Conservation (phyloP, 2,888 invertebrate species). For the Drosophila aldrichi region DNA sequence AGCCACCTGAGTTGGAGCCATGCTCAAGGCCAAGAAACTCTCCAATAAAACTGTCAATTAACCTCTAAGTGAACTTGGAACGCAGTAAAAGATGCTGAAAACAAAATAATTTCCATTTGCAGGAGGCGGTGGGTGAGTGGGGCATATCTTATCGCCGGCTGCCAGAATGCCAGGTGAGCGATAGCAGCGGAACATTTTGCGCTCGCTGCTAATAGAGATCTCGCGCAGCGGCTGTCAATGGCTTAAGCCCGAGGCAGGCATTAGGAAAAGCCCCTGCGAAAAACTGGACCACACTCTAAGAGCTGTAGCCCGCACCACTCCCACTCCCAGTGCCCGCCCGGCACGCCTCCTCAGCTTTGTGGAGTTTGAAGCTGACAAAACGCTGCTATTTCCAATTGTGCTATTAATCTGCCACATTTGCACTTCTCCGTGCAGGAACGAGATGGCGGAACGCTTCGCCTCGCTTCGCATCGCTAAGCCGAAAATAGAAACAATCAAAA, state of each 20-base stretch:
- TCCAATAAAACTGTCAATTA: conserved; percentile 82
- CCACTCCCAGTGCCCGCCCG: neutral
- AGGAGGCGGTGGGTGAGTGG: conserved; percentile 3
- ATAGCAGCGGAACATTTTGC: conserved; percentile 46
- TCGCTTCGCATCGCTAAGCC: conserved; percentile 55
- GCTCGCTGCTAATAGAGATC: conserved; percentile 74
- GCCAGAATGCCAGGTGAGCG: conserved; percentile 66
- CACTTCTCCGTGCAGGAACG: conserved; percentile 66
- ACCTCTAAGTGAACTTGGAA: conserved; percentile 70
- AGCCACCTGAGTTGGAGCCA: conserved; percentile 29
- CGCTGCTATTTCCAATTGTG: conserved; percentile 80
- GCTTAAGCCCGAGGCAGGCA: conserved; percentile 21
- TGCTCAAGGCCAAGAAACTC: conserved; percentile 45
- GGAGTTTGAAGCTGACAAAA: conserved; percentile 76
- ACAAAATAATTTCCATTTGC: conserved; percentile 67
- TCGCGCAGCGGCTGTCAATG: conserved; percentile 55
- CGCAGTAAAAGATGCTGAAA: conserved; percentile 30
- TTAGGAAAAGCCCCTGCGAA: conserved; percentile 41
- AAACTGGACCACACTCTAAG: conserved; percentile 44
- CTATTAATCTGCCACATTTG: conserved; percentile 85
- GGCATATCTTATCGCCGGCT: conserved; percentile 56
- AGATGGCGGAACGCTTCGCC: conserved; percentile 42
- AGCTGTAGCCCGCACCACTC: conserved; percentile 4
- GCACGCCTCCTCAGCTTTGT: conserved; percentile 43
- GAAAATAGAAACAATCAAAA: conserved; percentile 80